A percentile compares a stretch with the other conserved stretches of the same genome.
These are phyloP conservation scores for Andrena chrysosceles DNA, from an alignment of 2,888 invertebrate species.

Conservation along the genomic window DNA sequence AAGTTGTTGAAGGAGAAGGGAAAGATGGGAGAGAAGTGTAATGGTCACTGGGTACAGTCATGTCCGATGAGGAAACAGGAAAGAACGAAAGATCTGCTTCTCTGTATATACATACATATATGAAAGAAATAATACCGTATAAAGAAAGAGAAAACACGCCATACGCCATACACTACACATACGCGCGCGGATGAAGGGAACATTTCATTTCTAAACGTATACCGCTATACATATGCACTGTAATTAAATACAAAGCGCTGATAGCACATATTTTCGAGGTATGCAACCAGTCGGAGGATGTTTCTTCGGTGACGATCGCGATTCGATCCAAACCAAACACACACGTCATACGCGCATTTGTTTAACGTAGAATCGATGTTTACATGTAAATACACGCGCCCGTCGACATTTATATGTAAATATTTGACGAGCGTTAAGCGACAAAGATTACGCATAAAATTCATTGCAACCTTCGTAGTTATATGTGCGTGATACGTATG, in stretches of 20 bases:
- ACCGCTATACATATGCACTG: constrained; percentile 64
- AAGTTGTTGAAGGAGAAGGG: constrained; percentile 34
- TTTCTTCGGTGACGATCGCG: constrained; percentile 30
- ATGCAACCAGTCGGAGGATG: constrained; percentile 43
- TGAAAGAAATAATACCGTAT: constrained; percentile 21
- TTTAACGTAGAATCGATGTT: constrained; percentile 56
- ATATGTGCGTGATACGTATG: constrained; percentile 19
- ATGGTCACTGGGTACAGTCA: constrained; percentile 66
- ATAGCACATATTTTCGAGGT: constrained; percentile 62
- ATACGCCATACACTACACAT: neutral
- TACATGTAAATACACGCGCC: constrained; percentile 60
- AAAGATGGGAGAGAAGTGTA: constrained; percentile 20
- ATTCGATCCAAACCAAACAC: constrained; percentile 17
- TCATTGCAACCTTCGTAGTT: constrained; percentile 34
- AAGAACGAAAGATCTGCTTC: constrained; percentile 40
- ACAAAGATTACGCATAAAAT: constrained; percentile 50
- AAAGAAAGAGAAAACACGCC: neutral
- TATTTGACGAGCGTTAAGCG: constrained; percentile 68
- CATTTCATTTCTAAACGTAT: constrained; percentile 63
- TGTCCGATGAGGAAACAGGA: constrained; percentile 57
- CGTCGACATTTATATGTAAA: constrained; percentile 53
- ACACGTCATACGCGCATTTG: constrained; percentile 28
- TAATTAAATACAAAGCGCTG: constrained; percentile 61
- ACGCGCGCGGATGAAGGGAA: constrained; percentile 56
- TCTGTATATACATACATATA: constrained; percentile 44